Evolutionary conservation across 2,797 vertebrate species (phyloP).

Genomic region (Malurus leucopterus): DNA sequence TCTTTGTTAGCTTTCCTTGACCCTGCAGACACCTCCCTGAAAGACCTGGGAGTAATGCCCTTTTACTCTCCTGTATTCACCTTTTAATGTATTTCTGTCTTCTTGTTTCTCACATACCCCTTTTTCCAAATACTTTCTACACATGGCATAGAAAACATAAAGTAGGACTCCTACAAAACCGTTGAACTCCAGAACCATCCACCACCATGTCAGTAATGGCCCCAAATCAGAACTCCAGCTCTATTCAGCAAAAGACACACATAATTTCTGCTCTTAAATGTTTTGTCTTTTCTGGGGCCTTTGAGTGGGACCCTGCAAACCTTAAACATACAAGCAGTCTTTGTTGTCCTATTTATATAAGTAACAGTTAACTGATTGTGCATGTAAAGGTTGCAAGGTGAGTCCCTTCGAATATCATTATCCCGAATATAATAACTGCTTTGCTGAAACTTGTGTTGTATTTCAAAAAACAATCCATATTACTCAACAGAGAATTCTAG

Average conservation of each 20-base stretch:
- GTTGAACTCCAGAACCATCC: background rate
- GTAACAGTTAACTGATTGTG: background rate
- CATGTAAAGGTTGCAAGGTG: conserved; percentile 28
- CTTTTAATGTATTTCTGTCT: background rate
- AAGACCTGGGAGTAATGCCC: background rate
- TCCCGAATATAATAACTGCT: conserved; percentile 6
- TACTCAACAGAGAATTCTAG: conserved; percentile 4
- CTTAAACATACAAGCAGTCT: background rate
- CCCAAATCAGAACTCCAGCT: background rate
- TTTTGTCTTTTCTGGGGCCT: background rate
- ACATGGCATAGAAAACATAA: background rate
- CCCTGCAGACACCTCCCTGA: background rate
- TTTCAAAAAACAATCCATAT: conserved; percentile 13
- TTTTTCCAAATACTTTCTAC: background rate
- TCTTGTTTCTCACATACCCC: background rate
- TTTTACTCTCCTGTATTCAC: background rate
- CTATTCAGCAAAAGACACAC: background rate
- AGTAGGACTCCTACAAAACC: background rate
- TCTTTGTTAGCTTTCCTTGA: background rate
- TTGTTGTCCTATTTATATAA: background rate
- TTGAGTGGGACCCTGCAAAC: conserved; percentile 15
- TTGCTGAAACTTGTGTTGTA: conserved; percentile 30
- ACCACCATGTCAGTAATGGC: background rate
- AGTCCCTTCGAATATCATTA: conserved; percentile 40
- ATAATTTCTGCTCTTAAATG: conserved; percentile 3